A percentile compares a stretch with the other conserved stretches of the same genome.
Evolutionary conservation across 2,797 vertebrate genomes (phyloP).

Genomic region (Sebastes umbrosus): DNA sequence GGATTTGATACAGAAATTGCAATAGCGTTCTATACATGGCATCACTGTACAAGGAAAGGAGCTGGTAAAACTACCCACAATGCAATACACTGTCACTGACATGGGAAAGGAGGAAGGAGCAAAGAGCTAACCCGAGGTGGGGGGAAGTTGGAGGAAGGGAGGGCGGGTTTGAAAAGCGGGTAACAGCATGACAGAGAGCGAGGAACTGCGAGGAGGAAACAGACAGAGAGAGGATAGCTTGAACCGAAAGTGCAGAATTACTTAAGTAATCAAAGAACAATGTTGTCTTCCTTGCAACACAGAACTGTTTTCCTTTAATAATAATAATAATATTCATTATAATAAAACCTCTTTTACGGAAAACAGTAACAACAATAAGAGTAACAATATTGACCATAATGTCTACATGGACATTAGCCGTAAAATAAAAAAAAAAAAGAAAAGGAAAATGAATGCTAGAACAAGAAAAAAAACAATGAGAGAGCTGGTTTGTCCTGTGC

Average conservation of each 20-base stretch:
- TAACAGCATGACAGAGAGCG: conserved; percentile 33
- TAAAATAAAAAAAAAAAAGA: conserved; percentile 71
- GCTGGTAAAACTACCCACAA: conserved; percentile 80
- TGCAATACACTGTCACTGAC: conserved; percentile 77
- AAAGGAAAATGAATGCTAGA: conserved; percentile 33
- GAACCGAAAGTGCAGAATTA: conserved; percentile 91
- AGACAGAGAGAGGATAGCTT: conserved; percentile 63
- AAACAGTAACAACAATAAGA: conserved; percentile 88
- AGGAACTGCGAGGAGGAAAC: conserved; percentile 3
- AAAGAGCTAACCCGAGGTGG: conserved; percentile 15
- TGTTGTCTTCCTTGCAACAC: conserved; percentile 86
- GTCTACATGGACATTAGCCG: conserved; percentile 86
- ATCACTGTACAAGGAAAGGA: conserved; percentile 83
- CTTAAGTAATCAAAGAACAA: conserved; percentile 80
- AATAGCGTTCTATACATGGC: conserved; percentile 82
- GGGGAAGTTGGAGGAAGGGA: not conserved
- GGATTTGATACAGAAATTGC: conserved; percentile 76
- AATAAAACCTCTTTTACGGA: conserved; percentile 85
- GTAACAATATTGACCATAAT: conserved; percentile 86
- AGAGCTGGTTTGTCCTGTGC: conserved; percentile 81
- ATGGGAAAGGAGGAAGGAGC: conserved; percentile 25
- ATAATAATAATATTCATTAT: conserved; percentile 77
- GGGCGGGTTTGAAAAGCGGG: conserved; percentile 9
- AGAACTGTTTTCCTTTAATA: conserved; percentile 84
- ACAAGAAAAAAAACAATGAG: conserved; percentile 27